These are phyloP conservation scores for Macroramphosus scolopax DNA, from an alignment of 2,797 vertebrate genomes.

Conservation along the genomic window DNA sequence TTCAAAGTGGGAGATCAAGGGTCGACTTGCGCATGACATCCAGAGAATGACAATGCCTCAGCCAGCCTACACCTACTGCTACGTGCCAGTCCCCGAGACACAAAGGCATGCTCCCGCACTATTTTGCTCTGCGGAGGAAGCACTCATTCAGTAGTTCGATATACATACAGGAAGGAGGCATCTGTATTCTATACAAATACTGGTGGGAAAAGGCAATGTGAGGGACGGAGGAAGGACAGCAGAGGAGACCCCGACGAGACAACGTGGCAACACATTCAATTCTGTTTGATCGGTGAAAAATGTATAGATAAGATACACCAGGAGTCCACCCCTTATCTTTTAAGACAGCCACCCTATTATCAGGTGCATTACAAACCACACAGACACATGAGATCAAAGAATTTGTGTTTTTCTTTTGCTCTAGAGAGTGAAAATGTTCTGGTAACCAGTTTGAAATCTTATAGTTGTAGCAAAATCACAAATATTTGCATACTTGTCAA, in stretches of 20 bases:
- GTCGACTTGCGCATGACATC: constrained; percentile 77
- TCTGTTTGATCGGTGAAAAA: constrained; percentile 66
- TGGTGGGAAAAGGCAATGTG: constrained; percentile 30
- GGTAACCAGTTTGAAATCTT: constrained; percentile 19
- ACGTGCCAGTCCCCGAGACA: constrained; percentile 54
- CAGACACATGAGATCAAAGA: constrained; percentile 71
- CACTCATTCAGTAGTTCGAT: constrained; percentile 49
- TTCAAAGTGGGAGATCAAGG: constrained; percentile 84
- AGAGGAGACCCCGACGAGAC: constrained; percentile 53
- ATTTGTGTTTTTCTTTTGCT: constrained; percentile 1
- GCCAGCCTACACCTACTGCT: constrained; percentile 69
- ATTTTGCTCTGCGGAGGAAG: constrained; percentile 59
- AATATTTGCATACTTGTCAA: no score
- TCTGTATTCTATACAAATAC: constrained; percentile 68
- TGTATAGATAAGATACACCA: constrained; percentile 72
- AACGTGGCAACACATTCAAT: constrained; percentile 53
- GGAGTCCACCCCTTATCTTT: constrained; percentile 61
- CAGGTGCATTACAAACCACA: constrained; percentile 54
- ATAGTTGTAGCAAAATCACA: constrained; percentile 18
- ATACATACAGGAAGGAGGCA: constrained; percentile 73
- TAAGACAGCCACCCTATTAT: constrained; percentile 58
- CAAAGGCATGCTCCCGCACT: constrained; percentile 72
- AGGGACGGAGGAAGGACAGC: constrained; percentile 40
- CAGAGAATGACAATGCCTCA: constrained; percentile 79
- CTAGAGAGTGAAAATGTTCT: no score